Conservation (phyloP, 1,140 invertebrate species). For the Megalonaias nervosa region DNA sequence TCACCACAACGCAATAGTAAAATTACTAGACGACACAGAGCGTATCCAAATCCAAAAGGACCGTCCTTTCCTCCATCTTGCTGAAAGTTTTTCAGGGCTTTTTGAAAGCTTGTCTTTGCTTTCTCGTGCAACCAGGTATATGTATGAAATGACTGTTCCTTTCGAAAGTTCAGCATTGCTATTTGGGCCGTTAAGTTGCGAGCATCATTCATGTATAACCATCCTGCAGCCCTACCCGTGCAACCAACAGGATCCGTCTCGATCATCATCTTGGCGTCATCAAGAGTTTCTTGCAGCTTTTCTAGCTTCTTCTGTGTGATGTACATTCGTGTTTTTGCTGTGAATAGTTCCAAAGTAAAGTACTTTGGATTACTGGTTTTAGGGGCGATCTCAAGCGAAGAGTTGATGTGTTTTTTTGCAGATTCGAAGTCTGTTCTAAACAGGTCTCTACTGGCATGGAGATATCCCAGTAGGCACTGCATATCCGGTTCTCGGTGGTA, state of each 20-base stretch:
- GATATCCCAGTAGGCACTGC: slow-evolving; percentile 39
- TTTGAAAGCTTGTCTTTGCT: slow-evolving; percentile 33
- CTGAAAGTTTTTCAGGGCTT: slow-evolving; percentile 37
- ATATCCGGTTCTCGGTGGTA: slow-evolving; percentile 30
- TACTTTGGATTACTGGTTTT: slow-evolving; percentile 42
- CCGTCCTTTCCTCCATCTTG: slow-evolving; percentile 46
- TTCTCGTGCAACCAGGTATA: slow-evolving; percentile 22
- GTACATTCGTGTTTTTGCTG: slow-evolving; percentile 44
- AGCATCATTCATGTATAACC: slow-evolving; percentile 48
- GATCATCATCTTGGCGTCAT: slow-evolving; percentile 45
- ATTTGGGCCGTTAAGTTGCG: slow-evolving; percentile 38
- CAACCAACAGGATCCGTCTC: slow-evolving; percentile 38
- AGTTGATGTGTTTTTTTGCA: slow-evolving; percentile 32
- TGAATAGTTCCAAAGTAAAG: slow-evolving; percentile 40
- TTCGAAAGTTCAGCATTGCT: slow-evolving; percentile 36
- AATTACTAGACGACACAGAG: slow-evolving; percentile 38
- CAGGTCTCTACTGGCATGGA: slow-evolving; percentile 36
- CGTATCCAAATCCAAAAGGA: slow-evolving; percentile 47
- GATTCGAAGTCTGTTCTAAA: slow-evolving; percentile 37
- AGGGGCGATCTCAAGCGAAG: slow-evolving; percentile 25
- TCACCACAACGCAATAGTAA: slow-evolving; percentile 42
- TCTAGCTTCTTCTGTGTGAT: slow-evolving; percentile 32
- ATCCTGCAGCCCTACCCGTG: slow-evolving; percentile 45
- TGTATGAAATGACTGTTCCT: not conserved
- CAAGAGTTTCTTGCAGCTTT: slow-evolving; percentile 36